phyloP scores from a whole-genome alignment of 1,140 invertebrate species.

The Tribolium madens region DNA sequence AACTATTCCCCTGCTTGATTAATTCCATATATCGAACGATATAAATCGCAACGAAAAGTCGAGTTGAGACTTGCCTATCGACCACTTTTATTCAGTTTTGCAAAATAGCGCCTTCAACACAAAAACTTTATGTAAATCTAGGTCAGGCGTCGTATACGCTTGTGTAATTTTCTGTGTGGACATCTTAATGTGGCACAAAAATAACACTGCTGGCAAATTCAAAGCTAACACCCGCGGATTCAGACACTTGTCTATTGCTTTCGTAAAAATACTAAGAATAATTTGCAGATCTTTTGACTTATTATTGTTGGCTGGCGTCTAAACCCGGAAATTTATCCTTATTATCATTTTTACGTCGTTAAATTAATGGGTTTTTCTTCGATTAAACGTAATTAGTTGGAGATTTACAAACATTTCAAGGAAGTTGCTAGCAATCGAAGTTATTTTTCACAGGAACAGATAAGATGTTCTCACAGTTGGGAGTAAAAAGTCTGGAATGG shows the following conservation, averaged over 20 bases:
- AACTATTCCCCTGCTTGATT: constrained; percentile 2
- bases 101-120: neutral
- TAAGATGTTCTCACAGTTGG: constrained; percentile 2
- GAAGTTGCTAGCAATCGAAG: constrained; percentile 1
- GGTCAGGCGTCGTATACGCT: constrained; percentile 26
- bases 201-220: constrained; percentile 30
- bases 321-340: too few relatives aligned
- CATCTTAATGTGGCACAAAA: constrained; percentile 25
- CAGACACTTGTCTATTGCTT: neutral
- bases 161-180: constrained; percentile 32
- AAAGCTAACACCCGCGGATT: constrained; percentile 21
- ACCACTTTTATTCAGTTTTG: neutral
- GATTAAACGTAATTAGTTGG: too few relatives aligned
- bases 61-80: neutral
- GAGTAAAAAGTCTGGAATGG: constrained; percentile 15
- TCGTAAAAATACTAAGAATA: constrained; percentile 6
- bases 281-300: neutral
- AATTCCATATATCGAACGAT: constrained; percentile 20
- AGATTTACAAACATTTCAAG: too few relatives aligned
- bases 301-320: neutral
- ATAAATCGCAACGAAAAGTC: neutral
- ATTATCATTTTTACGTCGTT: too few relatives aligned
- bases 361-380: too few relatives aligned
- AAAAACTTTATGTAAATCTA: constrained; percentile 32
- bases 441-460: constrained; percentile 7